phyloP scores from a whole-genome alignment of 1,140 invertebrate genomes.

The Anagrus nilaparvatae region DNA sequence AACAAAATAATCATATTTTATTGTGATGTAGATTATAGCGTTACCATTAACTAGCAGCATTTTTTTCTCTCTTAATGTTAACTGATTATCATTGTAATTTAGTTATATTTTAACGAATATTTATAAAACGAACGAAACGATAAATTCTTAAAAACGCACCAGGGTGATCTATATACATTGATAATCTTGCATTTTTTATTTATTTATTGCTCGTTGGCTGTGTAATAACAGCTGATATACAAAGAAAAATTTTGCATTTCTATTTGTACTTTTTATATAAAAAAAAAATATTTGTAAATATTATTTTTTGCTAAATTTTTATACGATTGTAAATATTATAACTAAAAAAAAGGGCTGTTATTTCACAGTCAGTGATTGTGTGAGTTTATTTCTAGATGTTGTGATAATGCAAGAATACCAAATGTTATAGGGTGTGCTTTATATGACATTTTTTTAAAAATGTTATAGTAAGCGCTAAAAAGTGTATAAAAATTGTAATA shows the following conservation, averaged over 20 bases:
- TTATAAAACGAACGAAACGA: slow-evolving; percentile 18
- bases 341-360: slow-evolving; percentile 32
- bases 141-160: slow-evolving; percentile 16
- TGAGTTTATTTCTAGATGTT: slow-evolving; percentile 14
- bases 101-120: slow-evolving; percentile 21
- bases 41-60: slow-evolving; percentile 11
- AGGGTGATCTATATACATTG: slow-evolving; percentile 30
- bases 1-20: slow-evolving; percentile 19
- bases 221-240: slow-evolving; percentile 28
- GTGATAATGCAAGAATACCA: slow-evolving; percentile 33
- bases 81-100: slow-evolving; percentile 9
- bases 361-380: slow-evolving; percentile 25
- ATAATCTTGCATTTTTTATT: slow-evolving; percentile 33
- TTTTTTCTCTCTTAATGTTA: slow-evolving; percentile 14
- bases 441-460: no score
- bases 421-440: no score
- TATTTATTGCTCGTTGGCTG: slow-evolving; percentile 26
- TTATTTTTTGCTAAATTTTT: no score
- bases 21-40: slow-evolving; percentile 29
- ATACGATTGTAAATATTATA: no score
- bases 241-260: no score
- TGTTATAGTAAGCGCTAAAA: no score
- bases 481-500: no score
- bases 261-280: no score
- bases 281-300: no score